A percentile compares a stretch with the other conserved stretches of the same genome.
Evolutionary conservation across 2,113 vertebrate genomes (phyloP).

Genomic region (Pachycephala philippinensis): DNA sequence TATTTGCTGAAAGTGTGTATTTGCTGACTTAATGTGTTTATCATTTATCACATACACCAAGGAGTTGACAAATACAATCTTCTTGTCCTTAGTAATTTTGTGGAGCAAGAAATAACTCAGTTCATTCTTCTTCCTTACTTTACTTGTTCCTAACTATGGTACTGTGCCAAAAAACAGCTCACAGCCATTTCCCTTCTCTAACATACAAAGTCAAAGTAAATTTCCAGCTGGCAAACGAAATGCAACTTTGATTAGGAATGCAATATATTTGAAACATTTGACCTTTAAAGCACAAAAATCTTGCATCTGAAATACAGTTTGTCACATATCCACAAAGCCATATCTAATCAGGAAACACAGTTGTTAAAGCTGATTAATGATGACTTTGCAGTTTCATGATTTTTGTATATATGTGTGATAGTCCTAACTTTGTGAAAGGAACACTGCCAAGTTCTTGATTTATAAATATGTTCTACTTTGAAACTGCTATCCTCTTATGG

Average conservation of each 20-base stretch:
- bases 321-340: background rate
- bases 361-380: background rate
- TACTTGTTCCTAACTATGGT: background rate
- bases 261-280: constrained; percentile 15
- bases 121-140: background rate
- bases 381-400: background rate
- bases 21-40: background rate
- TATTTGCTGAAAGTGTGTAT: background rate
- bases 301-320: background rate
- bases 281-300: background rate
- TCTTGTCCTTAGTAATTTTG: background rate
- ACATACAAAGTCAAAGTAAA: constrained; percentile 7
- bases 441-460: background rate
- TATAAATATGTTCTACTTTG: background rate
- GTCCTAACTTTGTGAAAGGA: background rate
- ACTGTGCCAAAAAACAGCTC: constrained; percentile 27
- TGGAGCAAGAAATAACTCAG: background rate
- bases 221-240: constrained; percentile 45
- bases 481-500: background rate
- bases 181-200: background rate
- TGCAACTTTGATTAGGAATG: background rate
- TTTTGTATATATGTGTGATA: background rate
- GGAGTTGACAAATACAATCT: constrained; percentile 22
- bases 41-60: background rate
- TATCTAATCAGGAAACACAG: background rate